Base-by-base conservation (phyloP, 92 coral and sea anemone species). In the Parazoanthus swiftii region DNA sequence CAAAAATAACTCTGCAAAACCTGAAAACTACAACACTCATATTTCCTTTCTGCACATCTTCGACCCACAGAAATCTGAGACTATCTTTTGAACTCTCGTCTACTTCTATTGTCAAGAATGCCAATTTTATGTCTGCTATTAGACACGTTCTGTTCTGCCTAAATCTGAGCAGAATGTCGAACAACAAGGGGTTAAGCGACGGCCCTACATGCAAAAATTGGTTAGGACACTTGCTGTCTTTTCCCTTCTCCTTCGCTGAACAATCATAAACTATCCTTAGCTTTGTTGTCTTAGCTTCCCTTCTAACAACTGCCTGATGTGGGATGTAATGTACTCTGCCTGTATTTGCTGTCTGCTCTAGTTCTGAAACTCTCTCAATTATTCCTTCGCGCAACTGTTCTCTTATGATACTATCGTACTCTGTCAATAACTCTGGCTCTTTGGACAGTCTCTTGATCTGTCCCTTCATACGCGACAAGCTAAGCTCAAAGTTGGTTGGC, bases 1-100 rank as follows among this genome's bases (percentile, higher is more conserved):
- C 93, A 65, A 93, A 93, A 6, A 89, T 83, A 56, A 93, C 92
- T 25, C 91, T 85, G 20, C 91, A 91, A 67, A 91, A 91, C 56
- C 93, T 83, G 85, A 89, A 89, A 10, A 78, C 82, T 15, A 88
- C 86, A 29, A 25, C 74, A 74, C 42, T 51, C 54, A 26, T 84
- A 67, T 37, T 77, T 59, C 35, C 75, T 76, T 15, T 78, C 71
- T 51, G 58, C 33, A 78, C 76, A 73, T 67, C 88, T 13, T 88
- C 76, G 25, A 89, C 80, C 91, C 93, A 88, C 86, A 91, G 42
- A 84, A 91, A 91, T 74, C 91, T 65, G 43, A 91, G 73, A 78
- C 91, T 74, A 77, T 91, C 89, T 20, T 91, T 51, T 51, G 58
- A 25, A 82, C 89, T 91, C 26, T 88, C 70, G 38, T 89, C 90